Evolutionary conservation across 2,113 vertebrate species (phyloP), one percentile per base, ranked within the genome.

Genomic region (Equus quagga): DNA sequence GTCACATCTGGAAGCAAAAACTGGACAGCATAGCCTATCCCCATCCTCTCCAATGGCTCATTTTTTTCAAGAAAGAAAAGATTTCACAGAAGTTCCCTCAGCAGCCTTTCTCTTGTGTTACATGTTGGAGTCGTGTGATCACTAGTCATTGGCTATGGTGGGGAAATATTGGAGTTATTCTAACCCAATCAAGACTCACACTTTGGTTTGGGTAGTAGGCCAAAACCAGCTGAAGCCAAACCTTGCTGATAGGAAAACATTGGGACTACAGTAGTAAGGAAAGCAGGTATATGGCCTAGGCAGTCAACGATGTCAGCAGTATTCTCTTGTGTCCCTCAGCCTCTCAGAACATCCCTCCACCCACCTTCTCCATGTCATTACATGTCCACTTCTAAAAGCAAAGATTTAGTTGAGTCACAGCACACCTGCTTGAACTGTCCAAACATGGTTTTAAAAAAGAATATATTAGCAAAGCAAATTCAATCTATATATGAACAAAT

Each of bases 281-380:
- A 21, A 31, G 6, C 2, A 64, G 31, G 8, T 2, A 2, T 8
- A 33, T 4, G 46, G 12, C 14, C 7, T 15, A 56, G 10, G 24
- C 3, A 14, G 75, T 8, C 36, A 44, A 0, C 10, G 7, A 4
- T 2, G 7, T n/a, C 8, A n/a, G 13, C 6, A 5, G 13, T 6
- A 3, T 33, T 80, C 3, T 82, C 13, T 46, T 10, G 19, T 10
- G 10, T 2, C 28, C 33, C 1, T 2, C 9, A 2, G 31, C 18
- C 12, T 62, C 69, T 24, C 69, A 23, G 13, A 6, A 23, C 23
- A 21, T 51, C 15, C 13, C 31, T 76, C 12, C n/a, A 10, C 9
- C 62, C 12, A 8, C 41, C 36, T 54, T 19, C 26, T 4, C 28
- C 13, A 65, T 15, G 13, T 62, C 19, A 54, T 33, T 82, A 6